phyloP scores from a whole-genome alignment of 2,888 invertebrate species.

The Melieria picta region DNA sequence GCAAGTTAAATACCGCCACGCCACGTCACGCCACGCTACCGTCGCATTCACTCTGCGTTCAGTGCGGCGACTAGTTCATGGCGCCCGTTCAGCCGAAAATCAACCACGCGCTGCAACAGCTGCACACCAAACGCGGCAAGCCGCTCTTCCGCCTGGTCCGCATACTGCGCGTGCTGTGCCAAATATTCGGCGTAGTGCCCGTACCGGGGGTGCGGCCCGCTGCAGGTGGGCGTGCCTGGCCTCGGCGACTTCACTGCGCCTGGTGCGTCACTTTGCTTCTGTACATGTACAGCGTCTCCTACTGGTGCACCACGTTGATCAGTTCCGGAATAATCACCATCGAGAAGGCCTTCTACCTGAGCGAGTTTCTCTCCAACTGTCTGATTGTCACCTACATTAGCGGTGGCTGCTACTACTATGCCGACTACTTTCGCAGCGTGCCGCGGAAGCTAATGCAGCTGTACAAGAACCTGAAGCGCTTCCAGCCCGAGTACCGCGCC shows the following conservation, averaged over 20 bases:
- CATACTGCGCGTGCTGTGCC: conserved; percentile 27
- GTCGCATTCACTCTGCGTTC: no score
- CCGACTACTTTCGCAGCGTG: conserved; percentile 24
- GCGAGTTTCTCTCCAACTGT: conserved; percentile 38
- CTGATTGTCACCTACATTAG: conserved; percentile 30
- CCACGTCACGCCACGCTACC: no score
- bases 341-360: conserved; percentile 39
- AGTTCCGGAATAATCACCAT: conserved; percentile 23
- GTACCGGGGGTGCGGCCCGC: conserved; percentile 9
- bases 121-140: background rate
- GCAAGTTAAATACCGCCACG: no score
- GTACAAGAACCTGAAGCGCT: conserved; percentile 18
- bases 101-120: no score
- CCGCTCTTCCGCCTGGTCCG: conserved; percentile 25
- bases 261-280: conserved; percentile 33
- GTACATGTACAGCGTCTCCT: conserved; percentile 26
- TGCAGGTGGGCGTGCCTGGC: background rate
- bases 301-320: conserved; percentile 17
- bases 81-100: no score
- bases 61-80: background rate
- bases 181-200: conserved; percentile 41
- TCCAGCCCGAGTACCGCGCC: background rate
- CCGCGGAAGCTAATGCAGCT: conserved; percentile 25
- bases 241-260: conserved; percentile 28
- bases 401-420: conserved; percentile 31